Percentiles rank a stretch among this genome's conserved stretches.
Conservation (phyloP, 1,140 invertebrate genomes). For the Bombus difficillimus region DNA sequence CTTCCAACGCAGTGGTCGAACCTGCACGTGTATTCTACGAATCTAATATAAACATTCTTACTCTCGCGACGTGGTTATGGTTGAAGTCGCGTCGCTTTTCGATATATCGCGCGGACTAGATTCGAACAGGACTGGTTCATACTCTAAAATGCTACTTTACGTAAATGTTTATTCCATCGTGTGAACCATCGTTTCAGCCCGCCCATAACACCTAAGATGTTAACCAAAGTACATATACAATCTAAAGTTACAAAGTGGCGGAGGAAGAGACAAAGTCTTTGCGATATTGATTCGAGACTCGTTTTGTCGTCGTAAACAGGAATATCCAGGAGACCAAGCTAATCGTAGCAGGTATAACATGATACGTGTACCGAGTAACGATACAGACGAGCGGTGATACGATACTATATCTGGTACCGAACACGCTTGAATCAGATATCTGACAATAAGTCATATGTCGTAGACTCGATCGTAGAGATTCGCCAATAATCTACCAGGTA, state of each 20-base stretch:
- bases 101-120: too few relatives aligned
- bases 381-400: slow-evolving; percentile 19
- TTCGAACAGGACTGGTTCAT: background rate
- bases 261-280: background rate
- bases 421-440: slow-evolving; percentile 36
- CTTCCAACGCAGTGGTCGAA: background rate
- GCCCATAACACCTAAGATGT: too few relatives aligned
- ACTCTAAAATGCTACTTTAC: background rate
- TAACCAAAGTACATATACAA: too few relatives aligned
- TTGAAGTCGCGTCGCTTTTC: background rate
- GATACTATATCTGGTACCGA: slow-evolving; percentile 31
- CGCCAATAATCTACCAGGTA: background rate
- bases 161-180: too few relatives aligned
- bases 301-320: slow-evolving; percentile 35
- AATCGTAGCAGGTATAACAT: slow-evolving; percentile 12
- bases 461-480: background rate
- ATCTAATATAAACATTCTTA: background rate
- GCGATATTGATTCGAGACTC: slow-evolving; percentile 20
- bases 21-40: too few relatives aligned
- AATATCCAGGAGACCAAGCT: slow-evolving; percentile 15
- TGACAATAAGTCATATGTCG: slow-evolving; percentile 1
- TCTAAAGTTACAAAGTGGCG: background rate
- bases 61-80: background rate
- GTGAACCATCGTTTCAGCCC: too few relatives aligned
- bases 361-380: slow-evolving; percentile 14